phyloP scores from a whole-genome alignment of 2,797 vertebrate species.

The Mormyrus hasselquistii region DNA sequence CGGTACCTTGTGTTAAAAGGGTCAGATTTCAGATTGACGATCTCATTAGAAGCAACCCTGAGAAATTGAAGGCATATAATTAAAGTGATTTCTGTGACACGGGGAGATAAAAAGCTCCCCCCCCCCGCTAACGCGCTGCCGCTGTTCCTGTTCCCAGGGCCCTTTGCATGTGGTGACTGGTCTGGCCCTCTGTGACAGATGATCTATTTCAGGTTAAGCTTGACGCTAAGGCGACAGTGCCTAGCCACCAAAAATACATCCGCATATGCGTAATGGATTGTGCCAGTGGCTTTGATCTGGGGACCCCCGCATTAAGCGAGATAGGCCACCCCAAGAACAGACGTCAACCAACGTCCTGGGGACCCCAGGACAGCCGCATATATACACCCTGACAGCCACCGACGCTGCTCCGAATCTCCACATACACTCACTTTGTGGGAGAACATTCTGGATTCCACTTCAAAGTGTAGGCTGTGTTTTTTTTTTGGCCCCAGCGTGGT shows the following conservation, averaged over 20 bases:
- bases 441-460: conserved; percentile 38
- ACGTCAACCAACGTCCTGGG: background rate
- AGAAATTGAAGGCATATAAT: background rate
- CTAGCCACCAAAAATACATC: background rate
- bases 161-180: background rate
- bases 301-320: background rate
- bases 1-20: background rate
- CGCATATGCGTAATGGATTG: background rate
- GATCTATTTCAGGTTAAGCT: background rate
- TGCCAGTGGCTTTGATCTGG: conserved; percentile 1
- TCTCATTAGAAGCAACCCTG: background rate
- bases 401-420: conserved; percentile 19
- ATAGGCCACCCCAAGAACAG: background rate
- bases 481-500: conserved; percentile 22
- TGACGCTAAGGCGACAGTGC: background rate
- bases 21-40: background rate
- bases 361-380: background rate
- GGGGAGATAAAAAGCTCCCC: background rate
- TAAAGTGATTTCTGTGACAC: background rate
- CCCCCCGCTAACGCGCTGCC: background rate
- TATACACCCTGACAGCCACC: conserved; percentile 5
- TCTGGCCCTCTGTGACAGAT: background rate
- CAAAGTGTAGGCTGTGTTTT: conserved; percentile 39
- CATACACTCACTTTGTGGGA: conserved; percentile 44
- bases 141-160: background rate